These are phyloP conservation scores for Coracias cyanogaster DNA, from an alignment of 2,797 vertebrate species.

Conservation along the genomic window DNA sequence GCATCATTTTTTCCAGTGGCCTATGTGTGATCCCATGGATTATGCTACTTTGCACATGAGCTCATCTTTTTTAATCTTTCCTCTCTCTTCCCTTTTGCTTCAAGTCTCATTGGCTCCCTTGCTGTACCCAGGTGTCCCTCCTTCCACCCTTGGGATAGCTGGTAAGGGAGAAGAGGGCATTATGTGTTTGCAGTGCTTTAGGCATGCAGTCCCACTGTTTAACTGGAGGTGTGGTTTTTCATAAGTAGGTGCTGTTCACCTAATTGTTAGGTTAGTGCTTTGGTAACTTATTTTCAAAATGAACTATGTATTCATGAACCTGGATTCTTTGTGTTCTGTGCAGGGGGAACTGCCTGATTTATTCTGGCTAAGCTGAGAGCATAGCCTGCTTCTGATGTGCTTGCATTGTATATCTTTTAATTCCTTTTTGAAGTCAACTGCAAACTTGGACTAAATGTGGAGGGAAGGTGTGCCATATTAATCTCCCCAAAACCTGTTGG, in stretches of 20 bases:
- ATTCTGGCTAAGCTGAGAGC: not conserved
- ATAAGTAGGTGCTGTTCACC: not conserved
- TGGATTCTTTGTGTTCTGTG: not conserved
- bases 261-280: not conserved
- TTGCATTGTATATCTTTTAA: not conserved
- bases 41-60: not conserved
- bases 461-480: not conserved
- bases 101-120: not conserved
- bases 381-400: not conserved
- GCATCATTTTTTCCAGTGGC: not conserved
- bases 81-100: not conserved
- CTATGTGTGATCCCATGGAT: not conserved
- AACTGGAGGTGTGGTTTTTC: not conserved
- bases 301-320: not conserved
- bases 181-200: not conserved
- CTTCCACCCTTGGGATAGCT: not conserved
- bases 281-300: not conserved
- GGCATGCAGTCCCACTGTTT: not conserved
- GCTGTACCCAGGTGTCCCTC: not conserved
- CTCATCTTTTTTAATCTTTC: not conserved
- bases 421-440: not conserved
- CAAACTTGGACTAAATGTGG: not conserved
- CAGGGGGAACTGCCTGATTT: not conserved
- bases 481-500: not conserved
- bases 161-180: not conserved